Evolutionary conservation across 2,797 vertebrate genomes (phyloP).

Genomic region (Cephalopachus bancanus): DNA sequence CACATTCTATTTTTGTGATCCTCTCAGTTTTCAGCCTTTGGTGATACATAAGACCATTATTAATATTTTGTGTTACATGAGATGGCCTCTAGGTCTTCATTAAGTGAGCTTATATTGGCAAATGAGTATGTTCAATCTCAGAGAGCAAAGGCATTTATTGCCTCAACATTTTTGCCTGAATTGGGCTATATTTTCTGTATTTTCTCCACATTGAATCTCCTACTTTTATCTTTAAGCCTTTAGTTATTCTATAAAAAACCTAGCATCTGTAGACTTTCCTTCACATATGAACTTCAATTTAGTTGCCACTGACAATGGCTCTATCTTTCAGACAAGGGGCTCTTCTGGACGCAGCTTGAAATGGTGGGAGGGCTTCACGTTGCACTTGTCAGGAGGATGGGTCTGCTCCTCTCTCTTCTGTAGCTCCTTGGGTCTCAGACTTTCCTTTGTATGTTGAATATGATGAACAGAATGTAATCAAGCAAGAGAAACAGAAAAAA

Average conservation of each 20-base stretch:
- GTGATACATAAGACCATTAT: constrained; percentile 66
- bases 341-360: background rate
- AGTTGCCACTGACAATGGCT: background rate
- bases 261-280: background rate
- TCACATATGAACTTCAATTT: background rate
- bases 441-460: background rate
- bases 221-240: constrained; percentile 30
- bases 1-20: constrained; percentile 58
- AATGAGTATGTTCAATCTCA: constrained; percentile 49
- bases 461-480: background rate
- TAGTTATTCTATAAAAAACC: background rate
- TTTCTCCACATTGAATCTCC: background rate
- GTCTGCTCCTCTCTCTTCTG: background rate
- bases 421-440: background rate
- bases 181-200: constrained; percentile 18
- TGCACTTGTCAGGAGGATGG: rapidly evolving
- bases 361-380: rapidly evolving
- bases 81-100: constrained; percentile 67
- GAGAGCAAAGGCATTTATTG: constrained; percentile 47
- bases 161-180: background rate
- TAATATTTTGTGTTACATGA: constrained; percentile 67
- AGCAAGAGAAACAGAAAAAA: background rate
- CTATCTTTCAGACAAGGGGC: background rate
- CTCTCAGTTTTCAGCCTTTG: constrained; percentile 69
- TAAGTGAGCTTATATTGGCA: constrained; percentile 56